Conservation (phyloP, 2,113 vertebrate genomes). For the Psittacula cyanocephala region DNA sequence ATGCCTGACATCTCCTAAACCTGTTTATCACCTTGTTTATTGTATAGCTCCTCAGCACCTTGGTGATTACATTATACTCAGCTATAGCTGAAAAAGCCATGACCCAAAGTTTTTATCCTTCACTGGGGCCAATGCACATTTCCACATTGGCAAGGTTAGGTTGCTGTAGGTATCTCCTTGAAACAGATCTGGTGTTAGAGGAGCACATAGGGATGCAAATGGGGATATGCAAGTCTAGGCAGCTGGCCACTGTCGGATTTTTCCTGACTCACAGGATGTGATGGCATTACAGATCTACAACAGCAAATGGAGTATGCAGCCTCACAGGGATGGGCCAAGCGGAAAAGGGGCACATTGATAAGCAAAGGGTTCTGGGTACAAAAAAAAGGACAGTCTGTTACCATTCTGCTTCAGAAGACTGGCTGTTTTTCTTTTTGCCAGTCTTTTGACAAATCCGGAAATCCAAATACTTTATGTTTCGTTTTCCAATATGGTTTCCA, state of each 20-base stretch:
- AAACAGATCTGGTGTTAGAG: neutral
- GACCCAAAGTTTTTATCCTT: neutral
- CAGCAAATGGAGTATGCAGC: neutral
- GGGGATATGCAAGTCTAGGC: neutral
- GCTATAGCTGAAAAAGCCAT: neutral
- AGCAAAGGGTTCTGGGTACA: neutral
- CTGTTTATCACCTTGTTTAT: neutral
- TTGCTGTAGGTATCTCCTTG: neutral
- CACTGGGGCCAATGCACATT: neutral
- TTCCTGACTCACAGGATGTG: too few relatives aligned
- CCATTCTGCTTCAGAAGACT: neutral
- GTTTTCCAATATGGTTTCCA: neutral
- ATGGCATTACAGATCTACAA: neutral
- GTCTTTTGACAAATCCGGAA: neutral
- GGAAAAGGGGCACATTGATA: neutral
- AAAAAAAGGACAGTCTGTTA: neutral
- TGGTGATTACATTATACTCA: neutral
- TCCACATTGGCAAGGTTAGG: neutral
- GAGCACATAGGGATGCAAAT: fast-evolving
- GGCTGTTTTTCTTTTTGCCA: neutral
- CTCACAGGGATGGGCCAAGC: neutral
- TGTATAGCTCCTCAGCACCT: neutral
- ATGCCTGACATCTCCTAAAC: neutral
- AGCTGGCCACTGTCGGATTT: neutral
- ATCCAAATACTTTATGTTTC: neutral